Conservation (phyloP, 2,888 invertebrate species). For the Drosophila paracracens region DNA sequence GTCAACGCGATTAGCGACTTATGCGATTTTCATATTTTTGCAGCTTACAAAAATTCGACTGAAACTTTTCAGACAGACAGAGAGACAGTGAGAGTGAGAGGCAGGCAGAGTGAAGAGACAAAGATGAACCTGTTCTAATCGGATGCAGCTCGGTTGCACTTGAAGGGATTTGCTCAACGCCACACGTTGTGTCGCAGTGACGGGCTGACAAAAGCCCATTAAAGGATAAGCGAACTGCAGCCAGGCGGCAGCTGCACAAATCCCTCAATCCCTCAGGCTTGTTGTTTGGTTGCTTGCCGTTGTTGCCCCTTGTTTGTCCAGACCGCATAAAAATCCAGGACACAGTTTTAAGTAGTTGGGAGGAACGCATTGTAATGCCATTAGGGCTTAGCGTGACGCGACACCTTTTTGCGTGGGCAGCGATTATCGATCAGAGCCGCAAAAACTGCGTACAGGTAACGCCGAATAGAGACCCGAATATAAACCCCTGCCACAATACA, state of each 20-base stretch:
- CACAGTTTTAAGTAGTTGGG: slow-evolving; percentile 35
- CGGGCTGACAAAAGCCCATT: slow-evolving; percentile 79
- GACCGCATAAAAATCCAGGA: slow-evolving; percentile 48
- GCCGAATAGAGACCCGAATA: not conserved
- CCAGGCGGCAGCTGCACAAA: slow-evolving; percentile 43
- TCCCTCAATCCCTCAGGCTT: slow-evolving; percentile 27
- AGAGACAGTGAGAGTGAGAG: slow-evolving; percentile 21
- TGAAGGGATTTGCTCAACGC: slow-evolving; percentile 71
- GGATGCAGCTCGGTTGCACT: slow-evolving; percentile 80
- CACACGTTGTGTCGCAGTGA: slow-evolving; percentile 34
- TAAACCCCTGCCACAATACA: not conserved
- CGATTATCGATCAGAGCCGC: slow-evolving; percentile 82
- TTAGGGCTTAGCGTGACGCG: slow-evolving; percentile 72
- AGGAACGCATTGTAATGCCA: slow-evolving; percentile 68
- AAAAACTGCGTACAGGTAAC: slow-evolving; percentile 70
- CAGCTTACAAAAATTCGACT: slow-evolving; percentile 52
- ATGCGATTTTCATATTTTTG: slow-evolving; percentile 61
- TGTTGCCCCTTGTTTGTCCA: slow-evolving; percentile 50
- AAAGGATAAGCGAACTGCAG: slow-evolving; percentile 67
- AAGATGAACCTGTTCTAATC: slow-evolving; percentile 79
- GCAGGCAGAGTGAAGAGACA: slow-evolving; percentile 56
- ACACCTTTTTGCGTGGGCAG: slow-evolving; percentile 75
- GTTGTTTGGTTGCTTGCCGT: slow-evolving; percentile 51
- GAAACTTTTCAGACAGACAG: slow-evolving; percentile 57
- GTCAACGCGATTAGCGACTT: slow-evolving; percentile 71